phyloP scores from a whole-genome alignment of 2,888 invertebrate species.

The Eupithecia abbreviata region DNA sequence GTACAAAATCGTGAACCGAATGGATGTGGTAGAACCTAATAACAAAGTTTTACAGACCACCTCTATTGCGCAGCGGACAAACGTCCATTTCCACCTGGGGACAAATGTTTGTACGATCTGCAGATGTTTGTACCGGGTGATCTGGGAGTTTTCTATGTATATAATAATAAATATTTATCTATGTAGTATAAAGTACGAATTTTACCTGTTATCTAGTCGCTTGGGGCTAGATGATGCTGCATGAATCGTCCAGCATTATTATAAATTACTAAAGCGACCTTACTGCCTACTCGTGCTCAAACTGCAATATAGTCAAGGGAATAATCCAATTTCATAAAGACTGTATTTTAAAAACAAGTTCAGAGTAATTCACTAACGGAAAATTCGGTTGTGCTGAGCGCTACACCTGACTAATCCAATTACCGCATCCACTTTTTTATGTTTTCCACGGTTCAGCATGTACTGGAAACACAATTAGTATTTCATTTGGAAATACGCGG shows the following conservation, averaged over 20 bases:
- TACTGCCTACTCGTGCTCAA: background rate
- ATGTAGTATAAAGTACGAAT: no score
- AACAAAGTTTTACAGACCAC: background rate
- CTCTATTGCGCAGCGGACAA: no score
- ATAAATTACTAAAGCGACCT: background rate
- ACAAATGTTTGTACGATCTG: no score
- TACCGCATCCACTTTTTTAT: conserved; percentile 22
- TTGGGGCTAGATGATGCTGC: no score
- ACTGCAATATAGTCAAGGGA: background rate
- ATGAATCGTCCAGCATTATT: no score
- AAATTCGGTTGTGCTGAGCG: background rate
- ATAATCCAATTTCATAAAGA: background rate
- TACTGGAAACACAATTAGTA: conserved; percentile 62
- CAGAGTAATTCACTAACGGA: background rate
- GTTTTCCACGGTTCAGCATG: conserved; percentile 44
- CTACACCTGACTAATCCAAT: background rate
- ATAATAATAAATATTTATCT: no score
- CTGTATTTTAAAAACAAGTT: background rate
- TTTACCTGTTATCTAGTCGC: no score
- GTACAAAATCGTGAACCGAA: conserved; percentile 9
- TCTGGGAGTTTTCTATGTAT: no score
- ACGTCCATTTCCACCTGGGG: no score
- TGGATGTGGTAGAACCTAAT: conserved; percentile 12
- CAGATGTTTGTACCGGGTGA: no score
- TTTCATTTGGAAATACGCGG: conserved; percentile 58